Conservation (phyloP, 2,113 vertebrate genomes). For the Panthera leo region DNA sequence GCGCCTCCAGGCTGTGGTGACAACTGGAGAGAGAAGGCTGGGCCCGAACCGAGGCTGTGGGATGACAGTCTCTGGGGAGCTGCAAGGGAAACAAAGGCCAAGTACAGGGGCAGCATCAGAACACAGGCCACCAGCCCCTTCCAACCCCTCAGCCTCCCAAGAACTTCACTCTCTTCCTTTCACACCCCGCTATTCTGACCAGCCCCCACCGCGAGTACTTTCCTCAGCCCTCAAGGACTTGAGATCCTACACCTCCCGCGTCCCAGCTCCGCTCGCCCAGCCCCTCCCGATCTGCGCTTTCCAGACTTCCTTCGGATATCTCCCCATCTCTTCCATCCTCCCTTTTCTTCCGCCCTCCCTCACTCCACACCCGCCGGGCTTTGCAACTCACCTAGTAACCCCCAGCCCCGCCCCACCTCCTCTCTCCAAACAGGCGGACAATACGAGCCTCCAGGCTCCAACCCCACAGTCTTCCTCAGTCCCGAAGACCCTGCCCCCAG, state of each 20-base stretch:
- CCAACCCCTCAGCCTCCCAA: background rate
- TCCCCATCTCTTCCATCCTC: rapidly evolving
- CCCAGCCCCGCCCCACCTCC: constrained; percentile 34
- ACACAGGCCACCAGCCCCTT: background rate
- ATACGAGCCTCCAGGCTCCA: background rate
- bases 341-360: background rate
- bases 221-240: background rate
- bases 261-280: background rate
- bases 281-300: background rate
- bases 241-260: background rate
- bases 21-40: constrained; percentile 7
- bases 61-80: constrained; percentile 30
- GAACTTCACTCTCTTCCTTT: background rate
- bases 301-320: background rate
- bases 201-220: background rate
- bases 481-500: background rate
- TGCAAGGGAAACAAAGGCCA: constrained; percentile 49
- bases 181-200: background rate
- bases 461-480: background rate
- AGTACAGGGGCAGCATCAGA: background rate
- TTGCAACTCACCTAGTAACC: background rate
- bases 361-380: background rate
- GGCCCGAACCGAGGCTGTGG: background rate
- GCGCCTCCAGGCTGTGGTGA: constrained; percentile 57
- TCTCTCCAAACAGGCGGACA: background rate